Evolutionary conservation across 2,888 invertebrate species (phyloP), one percentile per base, ranked within the genome.

Genomic region (Tholera decimalis): DNA sequence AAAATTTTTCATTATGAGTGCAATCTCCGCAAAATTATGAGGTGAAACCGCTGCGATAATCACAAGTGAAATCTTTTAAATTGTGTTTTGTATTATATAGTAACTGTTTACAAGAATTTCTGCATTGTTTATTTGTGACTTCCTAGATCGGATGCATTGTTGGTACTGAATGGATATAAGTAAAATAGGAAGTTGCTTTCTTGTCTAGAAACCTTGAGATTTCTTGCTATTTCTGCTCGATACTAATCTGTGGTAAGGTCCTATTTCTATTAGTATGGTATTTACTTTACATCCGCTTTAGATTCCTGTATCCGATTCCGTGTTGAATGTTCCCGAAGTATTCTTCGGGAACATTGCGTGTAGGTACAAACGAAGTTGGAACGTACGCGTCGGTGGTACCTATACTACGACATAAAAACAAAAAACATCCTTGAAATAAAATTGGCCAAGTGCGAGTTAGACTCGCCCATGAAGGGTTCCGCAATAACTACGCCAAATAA

Each of bases 181-280:
- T n/a, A 51, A 64, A 73, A 63, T 49, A 77, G 82, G 80, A 79
- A 80, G 74, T 74, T 33, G 33, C 51, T 77, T 77, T 63, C 70
- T 62, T 67, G 67, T 49, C 28, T 44, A 28, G 37, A 56, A 60
- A 56, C 79, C 81, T 80, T 80, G 81, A 72, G 55, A 58, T 37
- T 65, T 72, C 65, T 81, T 80, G 79, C 79, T 78, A 66, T 57
- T 62, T 53, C 20, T 26, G 9, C 30, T 41, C 33, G 26, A 50
- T 58, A 24, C 30, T 39, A 58, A 61, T 57, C 30, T 39, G 20
- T 22, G 18, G 3, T 35, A 35, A 37, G 7, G 28, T 53, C 8
- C 20, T 41, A 47, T 41, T 51, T 20, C n/a, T 53, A 20, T 22
- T 41, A 53, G 7, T 39, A 30, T 35, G 24, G 28, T 43, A 43